Conservation (phyloP, 1,140 invertebrate genomes). For the Eubasilissa regina region DNA sequence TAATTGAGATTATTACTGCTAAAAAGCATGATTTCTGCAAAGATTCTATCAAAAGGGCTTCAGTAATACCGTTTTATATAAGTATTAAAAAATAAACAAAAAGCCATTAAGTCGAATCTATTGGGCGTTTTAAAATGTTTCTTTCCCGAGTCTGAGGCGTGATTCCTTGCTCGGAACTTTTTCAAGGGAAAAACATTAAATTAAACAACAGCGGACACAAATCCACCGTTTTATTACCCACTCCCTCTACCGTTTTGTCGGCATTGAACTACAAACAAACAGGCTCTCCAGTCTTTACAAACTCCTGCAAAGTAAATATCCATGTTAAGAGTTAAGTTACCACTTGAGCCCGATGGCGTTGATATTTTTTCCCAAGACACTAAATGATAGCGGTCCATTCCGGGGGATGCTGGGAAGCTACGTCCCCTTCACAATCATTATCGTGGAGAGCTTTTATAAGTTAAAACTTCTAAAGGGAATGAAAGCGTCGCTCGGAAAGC, state of each 20-base stretch:
- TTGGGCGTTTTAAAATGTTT: slow-evolving; percentile 15
- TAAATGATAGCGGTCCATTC: slow-evolving; percentile 45
- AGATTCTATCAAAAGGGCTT: slow-evolving; percentile 1
- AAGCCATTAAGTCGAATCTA: slow-evolving; percentile 25
- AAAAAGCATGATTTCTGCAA: too few species aligned
- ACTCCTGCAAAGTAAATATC: slow-evolving; percentile 60
- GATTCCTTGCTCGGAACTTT: slow-evolving; percentile 29
- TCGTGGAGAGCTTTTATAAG: slow-evolving; percentile 57
- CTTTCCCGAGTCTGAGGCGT: slow-evolving; percentile 32
- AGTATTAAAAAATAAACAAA: slow-evolving; percentile 25
- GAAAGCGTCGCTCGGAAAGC: slow-evolving; percentile 50
- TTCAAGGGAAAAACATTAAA: slow-evolving; percentile 47
- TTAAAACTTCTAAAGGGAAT: slow-evolving; percentile 47
- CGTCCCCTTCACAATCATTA: slow-evolving; percentile 55
- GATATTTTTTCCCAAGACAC: slow-evolving; percentile 46
- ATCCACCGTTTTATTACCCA: slow-evolving; percentile 37
- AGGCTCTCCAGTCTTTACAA: slow-evolving; percentile 46
- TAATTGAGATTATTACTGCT: too few species aligned
- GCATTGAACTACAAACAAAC: slow-evolving; percentile 50
- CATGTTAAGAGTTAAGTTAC: slow-evolving; percentile 59
- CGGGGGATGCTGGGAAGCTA: background rate
- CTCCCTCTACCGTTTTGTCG: slow-evolving; percentile 21
- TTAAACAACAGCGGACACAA: slow-evolving; percentile 34
- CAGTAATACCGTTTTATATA: slow-evolving; percentile 7
- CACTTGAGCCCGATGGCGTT: slow-evolving; percentile 53